A percentile compares a stretch with the other conserved stretches of the same genome.
Conservation (phyloP, 2,888 invertebrate genomes). For the Rapana venosa region DNA sequence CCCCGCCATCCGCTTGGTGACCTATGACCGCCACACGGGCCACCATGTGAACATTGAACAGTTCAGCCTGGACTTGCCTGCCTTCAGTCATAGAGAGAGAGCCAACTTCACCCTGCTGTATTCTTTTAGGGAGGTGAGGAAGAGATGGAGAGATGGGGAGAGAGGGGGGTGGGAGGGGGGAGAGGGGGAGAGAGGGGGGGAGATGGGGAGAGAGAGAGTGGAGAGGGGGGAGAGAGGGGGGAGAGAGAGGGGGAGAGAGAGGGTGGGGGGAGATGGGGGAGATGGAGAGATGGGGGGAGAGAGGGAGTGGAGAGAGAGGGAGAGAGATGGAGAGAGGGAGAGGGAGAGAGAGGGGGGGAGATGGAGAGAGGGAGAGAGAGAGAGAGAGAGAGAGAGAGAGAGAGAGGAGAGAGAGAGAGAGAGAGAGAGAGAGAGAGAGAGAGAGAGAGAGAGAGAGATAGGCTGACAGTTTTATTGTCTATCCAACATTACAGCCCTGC, state of each 20-base stretch:
- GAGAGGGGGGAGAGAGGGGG: neutral
- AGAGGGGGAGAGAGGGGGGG: neutral
- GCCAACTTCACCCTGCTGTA: conserved; percentile 17
- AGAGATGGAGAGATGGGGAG: neutral
- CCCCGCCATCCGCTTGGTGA: conserved; percentile 92
- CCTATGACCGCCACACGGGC: conserved; percentile 85
- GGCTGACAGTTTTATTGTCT: no score
- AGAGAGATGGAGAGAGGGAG: neutral
- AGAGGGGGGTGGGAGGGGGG: neutral
- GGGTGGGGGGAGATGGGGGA: neutral
- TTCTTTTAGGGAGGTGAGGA: conserved; percentile 26
- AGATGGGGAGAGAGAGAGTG: neutral
- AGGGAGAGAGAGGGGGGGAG: neutral
- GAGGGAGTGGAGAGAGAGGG: neutral
- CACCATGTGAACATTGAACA: conserved; percentile 94
- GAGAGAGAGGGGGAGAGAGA: no score
- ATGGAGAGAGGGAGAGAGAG: neutral
- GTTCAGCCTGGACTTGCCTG: conserved; percentile 89
- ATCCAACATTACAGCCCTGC: no score
- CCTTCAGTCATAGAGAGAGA: conserved; percentile 81
- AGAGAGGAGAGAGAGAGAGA: no score
- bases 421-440: no score
- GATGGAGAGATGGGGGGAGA: neutral
- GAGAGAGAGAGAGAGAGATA: no score
- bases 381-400: no score